Conservation (phyloP, 2,888 invertebrate genomes). For the Schrankia costaestrigalis region DNA sequence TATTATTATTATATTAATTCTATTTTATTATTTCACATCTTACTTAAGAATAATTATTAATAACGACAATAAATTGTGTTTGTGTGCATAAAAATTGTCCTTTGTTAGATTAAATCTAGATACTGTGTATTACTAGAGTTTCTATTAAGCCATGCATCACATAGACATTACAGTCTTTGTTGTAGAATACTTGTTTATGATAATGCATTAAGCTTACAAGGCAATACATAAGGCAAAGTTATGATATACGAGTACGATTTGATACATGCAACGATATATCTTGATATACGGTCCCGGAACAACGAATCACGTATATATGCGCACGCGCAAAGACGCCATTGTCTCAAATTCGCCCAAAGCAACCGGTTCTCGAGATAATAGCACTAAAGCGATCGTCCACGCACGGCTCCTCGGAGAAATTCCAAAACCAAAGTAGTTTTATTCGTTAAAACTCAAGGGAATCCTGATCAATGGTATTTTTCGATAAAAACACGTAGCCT, state of each 20-base stretch:
- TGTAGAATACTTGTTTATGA: too few species aligned
- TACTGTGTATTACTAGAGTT: too few species aligned
- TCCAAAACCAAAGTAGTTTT: constrained; percentile 32
- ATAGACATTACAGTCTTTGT: too few species aligned
- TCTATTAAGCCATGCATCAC: too few species aligned
- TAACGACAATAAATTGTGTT: background rate
- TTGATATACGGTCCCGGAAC: constrained; percentile 48
- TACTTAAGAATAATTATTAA: background rate
- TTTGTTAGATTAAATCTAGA: too few species aligned
- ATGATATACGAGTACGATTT: constrained; percentile 28
- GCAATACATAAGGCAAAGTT: constrained; percentile 14
- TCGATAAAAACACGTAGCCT: constrained; percentile 32
- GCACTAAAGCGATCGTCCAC: constrained; percentile 47
- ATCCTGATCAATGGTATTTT: constrained; percentile 28
- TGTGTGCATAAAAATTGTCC: too few species aligned
- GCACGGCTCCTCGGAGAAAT: constrained; percentile 28
- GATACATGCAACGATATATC: constrained; percentile 23
- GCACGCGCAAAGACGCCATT: constrained; percentile 50
- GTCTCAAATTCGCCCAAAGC: constrained; percentile 69
- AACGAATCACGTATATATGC: constrained; percentile 36
- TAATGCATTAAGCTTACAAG: constrained; percentile 1
- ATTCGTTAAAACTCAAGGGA: constrained; percentile 31
- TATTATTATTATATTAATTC: background rate
- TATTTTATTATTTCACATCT: background rate
- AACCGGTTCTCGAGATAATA: constrained; percentile 71